Base-by-base conservation (phyloP, 2,113 vertebrate genomes). In the Microtus ochrogaster region DNA sequence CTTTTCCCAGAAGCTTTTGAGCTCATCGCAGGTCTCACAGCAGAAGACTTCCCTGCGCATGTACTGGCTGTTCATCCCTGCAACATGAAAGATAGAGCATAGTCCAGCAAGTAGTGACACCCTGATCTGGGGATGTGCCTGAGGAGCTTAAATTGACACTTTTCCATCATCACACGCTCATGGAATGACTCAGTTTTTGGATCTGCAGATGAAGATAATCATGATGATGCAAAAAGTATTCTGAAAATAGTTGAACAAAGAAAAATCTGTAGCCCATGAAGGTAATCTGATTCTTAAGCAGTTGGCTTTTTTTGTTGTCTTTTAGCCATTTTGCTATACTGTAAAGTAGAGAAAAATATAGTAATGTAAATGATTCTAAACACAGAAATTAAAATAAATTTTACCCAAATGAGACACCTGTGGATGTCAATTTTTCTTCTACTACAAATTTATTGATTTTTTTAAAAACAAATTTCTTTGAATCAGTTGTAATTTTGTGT, bases 1-100 rank as follows among this genome's bases (percentile, higher is more conserved):
- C 91, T 99, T 98, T 98, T 99, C 99, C 99, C 99, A 99, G 98
- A 99, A 98, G 97, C 98, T 98, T 96, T 98, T 99, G 97, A 99
- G 98, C 96, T 98, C 98, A 2, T 76, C 88, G 11, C 98, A 98
- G 10, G 99, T 99, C 97, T 99, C 98, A 22, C 98, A 98, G 26
- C 98, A 98, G 79, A 98, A 97, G 66, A 99, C 98, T 96, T 99
- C 99, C n/a, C 98, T 98, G 28, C 98, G 98, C 79, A 98, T 82
- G 0, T 99, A 99, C 61, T 99, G 98, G 91, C 97, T 99, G 89
- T 99, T 99, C 98, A 99, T 99, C 96, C 97, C 97, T 98, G 94
- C 90, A 92, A 94, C 87, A 58, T 2, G 83, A 72, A 22, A 94
- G n/a, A 94, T 66, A 92, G 87, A 24, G 49, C 36, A 94, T 95